These are phyloP conservation scores for Idaea dimidiata DNA, from an alignment of 2,888 invertebrate genomes.

Conservation along the genomic window DNA sequence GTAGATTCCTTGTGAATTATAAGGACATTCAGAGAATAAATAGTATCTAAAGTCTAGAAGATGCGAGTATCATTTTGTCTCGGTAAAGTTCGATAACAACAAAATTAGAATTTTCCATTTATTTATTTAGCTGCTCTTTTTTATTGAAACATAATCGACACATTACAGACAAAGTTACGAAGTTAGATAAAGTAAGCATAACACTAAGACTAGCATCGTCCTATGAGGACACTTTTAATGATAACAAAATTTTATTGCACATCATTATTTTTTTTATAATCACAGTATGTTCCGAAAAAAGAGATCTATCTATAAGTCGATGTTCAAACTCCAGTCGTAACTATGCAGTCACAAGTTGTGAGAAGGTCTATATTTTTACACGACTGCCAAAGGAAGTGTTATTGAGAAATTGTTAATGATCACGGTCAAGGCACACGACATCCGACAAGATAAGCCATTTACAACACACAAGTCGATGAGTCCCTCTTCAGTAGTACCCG, in stretches of 20 bases:
- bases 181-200: conserved; percentile 25
- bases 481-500: too few species aligned
- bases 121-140: conserved; percentile 10
- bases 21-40: background rate
- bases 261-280: conserved; percentile 58
- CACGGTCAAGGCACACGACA: background rate
- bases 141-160: conserved; percentile 36
- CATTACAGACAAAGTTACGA: conserved; percentile 46
- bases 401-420: too few species aligned
- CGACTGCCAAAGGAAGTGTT: too few species aligned
- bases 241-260: conserved; percentile 58
- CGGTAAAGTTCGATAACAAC: background rate
- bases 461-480: too few species aligned
- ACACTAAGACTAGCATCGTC: conserved; percentile 54
- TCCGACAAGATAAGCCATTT: background rate
- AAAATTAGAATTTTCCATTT: background rate
- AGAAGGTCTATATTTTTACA: background rate
- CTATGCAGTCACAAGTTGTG: conserved; percentile 8
- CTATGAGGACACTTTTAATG: conserved; percentile 39
- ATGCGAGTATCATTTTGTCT: background rate
- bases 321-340: conserved; percentile 13
- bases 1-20: background rate
- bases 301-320: conserved; percentile 52
- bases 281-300: conserved; percentile 62
- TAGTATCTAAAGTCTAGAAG: background rate